Evolutionary conservation across 2,888 invertebrate species (phyloP).

Genomic region (Drosophila niveifrons): DNA sequence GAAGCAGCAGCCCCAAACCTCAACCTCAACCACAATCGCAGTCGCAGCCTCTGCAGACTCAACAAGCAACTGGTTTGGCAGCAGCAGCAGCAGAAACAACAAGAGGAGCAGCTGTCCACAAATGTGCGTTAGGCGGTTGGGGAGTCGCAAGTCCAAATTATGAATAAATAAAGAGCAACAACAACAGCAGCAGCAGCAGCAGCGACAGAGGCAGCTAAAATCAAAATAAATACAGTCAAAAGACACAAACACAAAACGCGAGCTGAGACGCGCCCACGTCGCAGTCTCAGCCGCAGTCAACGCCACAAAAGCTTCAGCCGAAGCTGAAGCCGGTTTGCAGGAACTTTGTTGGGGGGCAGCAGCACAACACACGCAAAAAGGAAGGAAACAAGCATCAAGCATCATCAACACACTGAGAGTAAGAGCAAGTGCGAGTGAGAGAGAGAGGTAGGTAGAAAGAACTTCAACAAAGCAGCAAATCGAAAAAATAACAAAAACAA

Average conservation of each 20-base stretch:
- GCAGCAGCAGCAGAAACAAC: slow-evolving; percentile 22
- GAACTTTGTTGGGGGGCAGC: slow-evolving; percentile 52
- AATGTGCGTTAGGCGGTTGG: slow-evolving; percentile 69
- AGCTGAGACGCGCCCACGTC: slow-evolving; percentile 53
- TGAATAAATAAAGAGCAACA: slow-evolving; percentile 71
- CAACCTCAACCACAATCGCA: slow-evolving; percentile 8
- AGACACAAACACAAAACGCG: slow-evolving; percentile 39
- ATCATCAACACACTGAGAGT: slow-evolving; percentile 32
- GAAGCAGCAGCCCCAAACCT: slow-evolving; percentile 1
- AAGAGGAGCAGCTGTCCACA: slow-evolving; percentile 76
- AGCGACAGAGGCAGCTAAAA: slow-evolving; percentile 45
- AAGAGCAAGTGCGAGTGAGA: background rate
- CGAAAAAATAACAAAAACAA: slow-evolving; percentile 59
- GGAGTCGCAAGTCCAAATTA: slow-evolving; percentile 67
- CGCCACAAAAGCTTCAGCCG: slow-evolving; percentile 27
- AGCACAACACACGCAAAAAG: slow-evolving; percentile 60
- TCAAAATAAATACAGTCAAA: slow-evolving; percentile 72
- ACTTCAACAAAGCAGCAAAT: slow-evolving; percentile 50
- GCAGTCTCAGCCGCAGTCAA: slow-evolving; percentile 38
- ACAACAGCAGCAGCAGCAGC: slow-evolving; percentile 20
- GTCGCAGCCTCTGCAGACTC: slow-evolving; percentile 1
- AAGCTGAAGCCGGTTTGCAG: slow-evolving; percentile 75
- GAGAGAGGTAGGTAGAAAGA: slow-evolving; percentile 37
- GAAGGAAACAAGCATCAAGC: slow-evolving; percentile 80
- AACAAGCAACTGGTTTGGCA: slow-evolving; percentile 67